Conservation (phyloP, 2,888 invertebrate species). For the Nematopogon swammerdamellus region DNA sequence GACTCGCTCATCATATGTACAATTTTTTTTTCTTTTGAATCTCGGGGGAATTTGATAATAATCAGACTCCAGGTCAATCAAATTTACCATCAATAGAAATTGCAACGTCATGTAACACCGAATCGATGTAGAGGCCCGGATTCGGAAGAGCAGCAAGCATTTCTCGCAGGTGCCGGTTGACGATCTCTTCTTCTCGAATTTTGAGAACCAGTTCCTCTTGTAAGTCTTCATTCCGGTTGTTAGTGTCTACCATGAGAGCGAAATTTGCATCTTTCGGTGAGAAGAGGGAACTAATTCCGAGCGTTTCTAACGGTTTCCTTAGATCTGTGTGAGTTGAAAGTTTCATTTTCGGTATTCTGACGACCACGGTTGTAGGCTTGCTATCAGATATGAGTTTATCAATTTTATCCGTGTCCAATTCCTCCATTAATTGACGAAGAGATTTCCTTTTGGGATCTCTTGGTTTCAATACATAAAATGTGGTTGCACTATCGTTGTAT, state of each 20-base stretch:
- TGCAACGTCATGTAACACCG: slow-evolving; percentile 64
- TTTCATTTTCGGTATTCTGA: slow-evolving; percentile 71
- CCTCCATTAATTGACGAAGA: slow-evolving; percentile 42
- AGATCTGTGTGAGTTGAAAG: slow-evolving; percentile 58
- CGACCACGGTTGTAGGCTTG: slow-evolving; percentile 41
- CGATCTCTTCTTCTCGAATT: slow-evolving; percentile 16
- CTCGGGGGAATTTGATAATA: too few relatives aligned
- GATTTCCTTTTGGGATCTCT: slow-evolving; percentile 32
- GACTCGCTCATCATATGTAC: too few relatives aligned
- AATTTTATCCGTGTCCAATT: slow-evolving; percentile 43
- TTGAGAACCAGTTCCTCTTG: slow-evolving; percentile 24
- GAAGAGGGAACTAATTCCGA: slow-evolving; percentile 66
- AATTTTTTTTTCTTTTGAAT: too few relatives aligned
- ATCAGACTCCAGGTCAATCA: too few relatives aligned
- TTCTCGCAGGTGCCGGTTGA: slow-evolving; percentile 17
- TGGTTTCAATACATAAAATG: slow-evolving; percentile 67
- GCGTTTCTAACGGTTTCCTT: slow-evolving; percentile 43
- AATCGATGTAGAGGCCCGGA: slow-evolving; percentile 61
- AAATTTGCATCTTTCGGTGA: slow-evolving; percentile 60
- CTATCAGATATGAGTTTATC: slow-evolving; percentile 45
- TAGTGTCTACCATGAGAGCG: slow-evolving; percentile 53
- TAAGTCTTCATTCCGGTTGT: slow-evolving; percentile 8
- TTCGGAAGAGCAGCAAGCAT: slow-evolving; percentile 36
- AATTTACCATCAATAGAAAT: slow-evolving; percentile 53
- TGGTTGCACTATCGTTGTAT: slow-evolving; percentile 63